Percentiles rank a stretch among this genome's conserved stretches.
phyloP scores from a whole-genome alignment of 2,888 invertebrate species.

The Pseudococcus longispinus region DNA sequence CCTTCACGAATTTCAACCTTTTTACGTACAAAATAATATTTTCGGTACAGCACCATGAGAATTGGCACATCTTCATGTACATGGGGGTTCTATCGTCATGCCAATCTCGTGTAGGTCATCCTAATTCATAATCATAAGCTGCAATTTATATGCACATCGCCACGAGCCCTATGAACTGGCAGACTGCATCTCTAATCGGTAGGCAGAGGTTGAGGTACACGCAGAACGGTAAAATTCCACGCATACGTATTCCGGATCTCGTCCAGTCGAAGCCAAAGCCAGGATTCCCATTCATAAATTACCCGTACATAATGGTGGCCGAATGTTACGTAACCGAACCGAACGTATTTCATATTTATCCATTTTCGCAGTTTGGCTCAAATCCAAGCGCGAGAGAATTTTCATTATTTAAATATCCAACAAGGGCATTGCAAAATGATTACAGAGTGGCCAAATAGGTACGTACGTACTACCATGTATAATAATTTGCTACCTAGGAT shows the following conservation, averaged over 20 bases:
- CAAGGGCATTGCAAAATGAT: not conserved
- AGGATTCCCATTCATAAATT: constrained; percentile 1
- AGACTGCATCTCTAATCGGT: not conserved
- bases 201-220: not conserved
- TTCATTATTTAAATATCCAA: not conserved
- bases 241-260: not conserved
- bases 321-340: not conserved
- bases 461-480: not conserved
- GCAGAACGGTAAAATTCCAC: not conserved
- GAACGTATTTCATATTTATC: not conserved
- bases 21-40: too few relatives aligned
- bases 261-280: not conserved
- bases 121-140: not conserved
- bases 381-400: not conserved
- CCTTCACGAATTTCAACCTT: not conserved
- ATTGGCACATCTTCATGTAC: not conserved
- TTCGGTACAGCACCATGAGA: not conserved
- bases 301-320: not conserved
- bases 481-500: not conserved
- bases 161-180: not conserved
- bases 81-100: not conserved
- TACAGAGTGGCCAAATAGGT: not conserved
- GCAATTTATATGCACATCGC: not conserved
- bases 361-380: constrained; percentile 7
- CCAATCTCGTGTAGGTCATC: not conserved